These are phyloP conservation scores for Xanthorhoe designata DNA, from an alignment of 2,888 invertebrate genomes.

Conservation along the genomic window DNA sequence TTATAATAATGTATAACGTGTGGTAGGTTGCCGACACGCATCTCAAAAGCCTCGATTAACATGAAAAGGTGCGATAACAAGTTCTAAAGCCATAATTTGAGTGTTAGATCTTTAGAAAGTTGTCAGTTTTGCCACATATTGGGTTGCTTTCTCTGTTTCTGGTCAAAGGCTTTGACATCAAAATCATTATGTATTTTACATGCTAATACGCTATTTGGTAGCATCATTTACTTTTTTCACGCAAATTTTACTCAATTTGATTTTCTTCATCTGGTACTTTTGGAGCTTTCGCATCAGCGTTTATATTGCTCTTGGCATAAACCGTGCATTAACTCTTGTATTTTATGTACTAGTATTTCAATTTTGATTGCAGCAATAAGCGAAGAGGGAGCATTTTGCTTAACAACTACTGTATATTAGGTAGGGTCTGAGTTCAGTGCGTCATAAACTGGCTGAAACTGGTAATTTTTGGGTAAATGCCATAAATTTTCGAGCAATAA, in stretches of 20 bases:
- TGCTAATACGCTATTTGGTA: constrained; percentile 4
- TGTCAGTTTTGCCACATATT: constrained; percentile 46
- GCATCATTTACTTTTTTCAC: constrained; percentile 20
- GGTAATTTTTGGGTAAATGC: constrained; percentile 77
- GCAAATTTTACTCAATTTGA: constrained; percentile 6
- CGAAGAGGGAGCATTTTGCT: constrained; percentile 47
- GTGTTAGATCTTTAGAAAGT: constrained; percentile 55
- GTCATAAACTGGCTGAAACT: constrained; percentile 70
- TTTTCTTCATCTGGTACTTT: constrained; percentile 25
- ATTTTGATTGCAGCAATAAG: constrained; percentile 48
- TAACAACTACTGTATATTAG: constrained; percentile 48
- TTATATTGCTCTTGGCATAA: constrained; percentile 32
- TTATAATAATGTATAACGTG: neutral
- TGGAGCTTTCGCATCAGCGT: constrained; percentile 27
- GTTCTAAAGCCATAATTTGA: constrained; percentile 42
- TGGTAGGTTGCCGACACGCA: neutral
- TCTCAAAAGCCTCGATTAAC: constrained; percentile 17
- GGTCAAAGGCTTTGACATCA: constrained; percentile 25
- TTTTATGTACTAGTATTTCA: constrained; percentile 47
- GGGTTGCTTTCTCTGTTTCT: constrained; percentile 38
- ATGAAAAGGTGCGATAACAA: constrained; percentile 35
- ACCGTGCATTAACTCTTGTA: constrained; percentile 37
- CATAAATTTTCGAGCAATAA: constrained; percentile 78
- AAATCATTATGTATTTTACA: constrained; percentile 22
- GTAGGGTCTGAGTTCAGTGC: constrained; percentile 58